These are phyloP conservation scores for Coendou prehensilis DNA, from an alignment of 2,797 vertebrate genomes.

Conservation along the genomic window DNA sequence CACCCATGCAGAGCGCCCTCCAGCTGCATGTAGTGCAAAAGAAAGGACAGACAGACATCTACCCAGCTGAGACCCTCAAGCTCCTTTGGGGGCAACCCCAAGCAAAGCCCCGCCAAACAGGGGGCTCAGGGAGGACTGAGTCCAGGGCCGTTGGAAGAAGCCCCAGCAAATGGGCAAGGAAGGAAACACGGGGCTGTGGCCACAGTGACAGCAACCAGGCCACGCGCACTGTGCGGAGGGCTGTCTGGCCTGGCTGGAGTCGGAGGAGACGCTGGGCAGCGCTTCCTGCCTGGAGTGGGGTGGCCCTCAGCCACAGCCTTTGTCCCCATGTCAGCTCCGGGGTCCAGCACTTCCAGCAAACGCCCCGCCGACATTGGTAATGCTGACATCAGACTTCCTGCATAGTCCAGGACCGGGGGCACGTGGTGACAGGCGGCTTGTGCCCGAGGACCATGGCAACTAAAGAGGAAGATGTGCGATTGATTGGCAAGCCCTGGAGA, in stretches of 20 bases:
- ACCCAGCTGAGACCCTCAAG: not conserved
- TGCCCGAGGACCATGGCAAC: not conserved
- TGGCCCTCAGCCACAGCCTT: not conserved
- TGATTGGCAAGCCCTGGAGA: accelerated
- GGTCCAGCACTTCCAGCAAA: too few species aligned
- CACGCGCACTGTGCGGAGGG: accelerated
- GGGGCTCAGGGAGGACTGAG: accelerated
- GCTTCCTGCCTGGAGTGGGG: accelerated
- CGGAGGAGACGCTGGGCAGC: not conserved
- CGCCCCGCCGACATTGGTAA: accelerated
- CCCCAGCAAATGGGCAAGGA: not conserved
- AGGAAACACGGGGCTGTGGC: accelerated
- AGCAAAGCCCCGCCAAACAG: accelerated
- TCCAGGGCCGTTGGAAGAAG: not conserved
- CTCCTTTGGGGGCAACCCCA: accelerated
- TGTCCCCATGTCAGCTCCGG: not conserved
- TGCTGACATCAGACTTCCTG: not conserved
- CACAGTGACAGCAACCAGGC: not conserved
- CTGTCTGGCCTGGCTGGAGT: not conserved
- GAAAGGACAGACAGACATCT: not conserved
- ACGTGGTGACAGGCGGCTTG: accelerated
- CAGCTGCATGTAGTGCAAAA: too few species aligned
- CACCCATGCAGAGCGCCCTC: accelerated
- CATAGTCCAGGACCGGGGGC: not conserved
- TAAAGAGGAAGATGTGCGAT: not conserved